phyloP scores from a whole-genome alignment of 2,797 vertebrate species.

The Hipposideros larvatus region DNA sequence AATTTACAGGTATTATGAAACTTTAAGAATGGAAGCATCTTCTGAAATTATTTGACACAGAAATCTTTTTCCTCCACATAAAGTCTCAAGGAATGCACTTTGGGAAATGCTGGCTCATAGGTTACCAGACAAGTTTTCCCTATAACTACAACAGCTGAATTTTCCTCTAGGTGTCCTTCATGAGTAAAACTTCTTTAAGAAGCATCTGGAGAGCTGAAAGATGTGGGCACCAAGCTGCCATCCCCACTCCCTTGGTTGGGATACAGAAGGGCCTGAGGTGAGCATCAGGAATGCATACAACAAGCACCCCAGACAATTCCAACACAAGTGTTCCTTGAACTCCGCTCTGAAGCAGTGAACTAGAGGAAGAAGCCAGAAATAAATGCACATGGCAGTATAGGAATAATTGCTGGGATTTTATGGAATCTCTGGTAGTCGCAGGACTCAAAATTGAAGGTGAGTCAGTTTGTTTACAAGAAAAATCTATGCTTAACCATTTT shows the following conservation, averaged over 20 bases:
- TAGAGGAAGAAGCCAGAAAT: not conserved
- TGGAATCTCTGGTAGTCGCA: not conserved
- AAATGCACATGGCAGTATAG: not conserved
- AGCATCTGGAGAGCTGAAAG: not conserved
- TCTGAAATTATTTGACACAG: not conserved
- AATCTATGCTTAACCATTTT: slow-evolving; percentile 21
- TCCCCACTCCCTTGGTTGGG: not conserved
- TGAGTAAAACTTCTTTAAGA: not conserved
- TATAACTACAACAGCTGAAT: not conserved
- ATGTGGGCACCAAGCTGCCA: not conserved
- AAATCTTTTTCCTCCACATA: not conserved
- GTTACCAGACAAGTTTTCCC: not conserved
- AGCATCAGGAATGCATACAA: not conserved
- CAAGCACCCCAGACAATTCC: not conserved
- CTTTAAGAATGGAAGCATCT: not conserved
- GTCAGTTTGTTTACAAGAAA: not conserved
- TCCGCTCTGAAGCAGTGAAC: not conserved
- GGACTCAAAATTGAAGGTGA: not conserved
- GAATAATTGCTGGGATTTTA: not conserved
- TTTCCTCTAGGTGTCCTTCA: not conserved
- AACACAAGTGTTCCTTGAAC: not conserved
- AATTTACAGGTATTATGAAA: not conserved
- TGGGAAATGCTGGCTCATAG: not conserved
- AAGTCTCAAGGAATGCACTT: not conserved
- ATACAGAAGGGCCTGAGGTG: not conserved